These are phyloP conservation scores for Monochamus alternatus DNA, from an alignment of 2,888 invertebrate genomes.

Conservation along the genomic window DNA sequence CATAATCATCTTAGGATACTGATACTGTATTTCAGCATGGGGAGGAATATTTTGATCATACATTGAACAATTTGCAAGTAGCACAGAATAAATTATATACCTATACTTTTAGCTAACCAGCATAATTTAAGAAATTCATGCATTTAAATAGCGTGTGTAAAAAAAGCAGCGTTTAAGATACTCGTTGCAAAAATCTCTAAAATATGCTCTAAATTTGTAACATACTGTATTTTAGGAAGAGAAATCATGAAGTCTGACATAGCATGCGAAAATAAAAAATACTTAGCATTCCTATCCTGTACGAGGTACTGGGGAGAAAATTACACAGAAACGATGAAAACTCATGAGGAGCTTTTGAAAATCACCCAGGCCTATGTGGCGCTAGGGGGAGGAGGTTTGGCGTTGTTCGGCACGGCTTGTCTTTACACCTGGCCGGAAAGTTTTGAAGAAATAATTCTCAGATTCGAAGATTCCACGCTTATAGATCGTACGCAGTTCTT, in stretches of 20 bases:
- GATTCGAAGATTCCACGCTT: conserved; percentile 75
- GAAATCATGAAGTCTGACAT: conserved; percentile 84
- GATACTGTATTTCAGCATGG: too few relatives aligned
- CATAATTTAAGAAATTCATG: too few relatives aligned
- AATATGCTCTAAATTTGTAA: neutral
- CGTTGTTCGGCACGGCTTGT: conserved; percentile 91
- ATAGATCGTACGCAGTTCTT: conserved; percentile 84
- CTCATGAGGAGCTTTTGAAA: conserved; percentile 80
- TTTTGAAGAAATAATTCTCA: conserved; percentile 78
- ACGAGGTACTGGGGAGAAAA: conserved; percentile 73
- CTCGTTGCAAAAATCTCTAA: too few relatives aligned
- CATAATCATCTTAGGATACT: too few relatives aligned
- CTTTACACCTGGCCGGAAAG: conserved; percentile 91
- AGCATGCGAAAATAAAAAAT: conserved; percentile 83
- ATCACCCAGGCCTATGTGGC: conserved; percentile 90
- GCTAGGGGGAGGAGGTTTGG: conserved; percentile 92
- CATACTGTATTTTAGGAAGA: conserved; percentile 78
- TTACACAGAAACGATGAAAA: conserved; percentile 73
- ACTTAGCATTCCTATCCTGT: conserved; percentile 91
- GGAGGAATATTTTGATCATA: too few relatives aligned
- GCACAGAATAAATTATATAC: too few relatives aligned
- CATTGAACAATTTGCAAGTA: too few relatives aligned
- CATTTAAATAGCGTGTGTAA: too few relatives aligned
- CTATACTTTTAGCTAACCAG: too few relatives aligned
- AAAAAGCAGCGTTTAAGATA: too few relatives aligned